phyloP scores from a whole-genome alignment of 2,797 vertebrate species.

The Liparis tanakae region DNA sequence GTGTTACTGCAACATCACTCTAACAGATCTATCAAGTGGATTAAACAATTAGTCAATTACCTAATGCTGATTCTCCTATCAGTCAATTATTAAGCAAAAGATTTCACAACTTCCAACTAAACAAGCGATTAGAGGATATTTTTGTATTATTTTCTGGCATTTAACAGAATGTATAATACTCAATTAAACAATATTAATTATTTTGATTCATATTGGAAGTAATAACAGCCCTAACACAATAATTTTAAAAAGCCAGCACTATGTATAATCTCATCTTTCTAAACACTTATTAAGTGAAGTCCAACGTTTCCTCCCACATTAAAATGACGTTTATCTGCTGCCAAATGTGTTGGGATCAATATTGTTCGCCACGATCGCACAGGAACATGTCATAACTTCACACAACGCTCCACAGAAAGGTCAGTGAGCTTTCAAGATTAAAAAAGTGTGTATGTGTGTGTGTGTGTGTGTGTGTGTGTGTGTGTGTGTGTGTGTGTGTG shows the following conservation, averaged over 20 bases:
- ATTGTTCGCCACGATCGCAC: slow-evolving; percentile 13
- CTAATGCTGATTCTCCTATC: background rate
- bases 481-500: slow-evolving; percentile 40
- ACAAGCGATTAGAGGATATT: background rate
- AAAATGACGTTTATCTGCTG: background rate
- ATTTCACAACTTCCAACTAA: background rate
- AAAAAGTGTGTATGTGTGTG: slow-evolving; percentile 24
- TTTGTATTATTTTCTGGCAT: background rate
- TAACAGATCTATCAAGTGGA: background rate
- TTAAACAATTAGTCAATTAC: background rate
- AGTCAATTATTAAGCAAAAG: background rate
- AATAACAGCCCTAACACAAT: background rate
- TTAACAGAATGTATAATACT: background rate
- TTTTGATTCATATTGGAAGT: background rate
- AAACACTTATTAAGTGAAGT: background rate
- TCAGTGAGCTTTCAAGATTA: slow-evolving; percentile 53
- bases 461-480: slow-evolving; percentile 14
- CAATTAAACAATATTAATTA: background rate
- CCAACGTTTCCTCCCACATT: background rate
- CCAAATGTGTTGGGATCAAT: slow-evolving; percentile 20
- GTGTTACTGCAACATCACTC: background rate
- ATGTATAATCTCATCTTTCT: background rate
- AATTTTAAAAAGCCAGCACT: background rate
- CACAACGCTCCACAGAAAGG: slow-evolving; percentile 37
- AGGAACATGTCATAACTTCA: slow-evolving; percentile 38